Conservation (phyloP, 2,797 vertebrate species). For the Lateolabrax maculatus region DNA sequence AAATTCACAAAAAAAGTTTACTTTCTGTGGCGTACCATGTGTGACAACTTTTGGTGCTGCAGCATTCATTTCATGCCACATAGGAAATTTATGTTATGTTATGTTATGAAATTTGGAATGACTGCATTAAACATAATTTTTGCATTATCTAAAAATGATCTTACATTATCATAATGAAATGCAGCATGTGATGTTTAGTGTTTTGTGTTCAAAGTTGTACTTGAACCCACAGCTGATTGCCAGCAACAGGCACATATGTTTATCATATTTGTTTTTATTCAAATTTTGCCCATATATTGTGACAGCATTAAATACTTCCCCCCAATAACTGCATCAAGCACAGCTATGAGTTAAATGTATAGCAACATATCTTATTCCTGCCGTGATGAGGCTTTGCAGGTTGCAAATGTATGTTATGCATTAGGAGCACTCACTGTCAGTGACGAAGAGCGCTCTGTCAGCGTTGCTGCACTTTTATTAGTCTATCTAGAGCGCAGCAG, state of each 20-base stretch:
- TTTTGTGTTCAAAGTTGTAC: not conserved
- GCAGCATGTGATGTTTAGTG: not conserved
- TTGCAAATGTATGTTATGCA: constrained; percentile 50
- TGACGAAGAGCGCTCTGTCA: constrained; percentile 53
- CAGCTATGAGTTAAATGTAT: constrained; percentile 34
- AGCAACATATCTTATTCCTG: constrained; percentile 14
- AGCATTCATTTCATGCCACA: not conserved
- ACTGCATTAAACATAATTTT: too few relatives aligned
- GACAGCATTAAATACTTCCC: constrained; percentile 33
- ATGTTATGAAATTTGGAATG: not conserved
- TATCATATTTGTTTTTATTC: not conserved
- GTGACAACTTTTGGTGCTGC: not conserved
- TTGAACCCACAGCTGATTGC: not conserved
- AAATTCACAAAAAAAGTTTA: not conserved
- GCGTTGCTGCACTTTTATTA: constrained; percentile 19
- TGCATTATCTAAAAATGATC: too few relatives aligned
- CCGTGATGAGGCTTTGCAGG: constrained; percentile 34
- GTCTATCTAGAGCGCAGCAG: constrained; percentile 34
- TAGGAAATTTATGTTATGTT: too few relatives aligned
- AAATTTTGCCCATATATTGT: not conserved
- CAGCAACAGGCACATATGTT: not conserved
- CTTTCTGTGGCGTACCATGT: not conserved
- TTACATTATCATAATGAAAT: not conserved
- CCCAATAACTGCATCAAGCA: not conserved
- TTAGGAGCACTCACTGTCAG: constrained; percentile 48